Percentiles rank a stretch among this genome's conserved stretches.
Evolutionary conservation across 2,113 vertebrate genomes (phyloP).

Genomic region (Cyphomyrus plagiostoma): DNA sequence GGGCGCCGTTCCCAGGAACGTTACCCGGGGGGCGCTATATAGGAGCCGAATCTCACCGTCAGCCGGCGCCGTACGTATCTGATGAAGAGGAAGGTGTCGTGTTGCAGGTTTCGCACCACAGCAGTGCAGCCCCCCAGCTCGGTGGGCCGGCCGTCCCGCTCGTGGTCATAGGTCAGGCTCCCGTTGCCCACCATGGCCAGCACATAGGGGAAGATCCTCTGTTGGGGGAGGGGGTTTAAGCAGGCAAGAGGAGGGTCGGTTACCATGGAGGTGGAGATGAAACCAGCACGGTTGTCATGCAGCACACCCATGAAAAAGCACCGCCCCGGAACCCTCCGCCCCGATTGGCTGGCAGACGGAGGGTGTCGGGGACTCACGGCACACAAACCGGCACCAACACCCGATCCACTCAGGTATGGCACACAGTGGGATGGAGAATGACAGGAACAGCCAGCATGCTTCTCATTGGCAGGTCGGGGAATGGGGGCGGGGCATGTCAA

Average conservation of each 20-base stretch:
- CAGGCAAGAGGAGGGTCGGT: not conserved
- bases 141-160: conserved; percentile 79
- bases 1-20: not conserved
- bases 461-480: not conserved
- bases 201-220: conserved; percentile 88
- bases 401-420: not conserved
- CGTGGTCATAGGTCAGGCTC: conserved; percentile 82
- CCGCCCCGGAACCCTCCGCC: not conserved
- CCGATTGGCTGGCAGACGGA: not conserved
- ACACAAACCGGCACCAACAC: not conserved
- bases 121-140: conserved; percentile 89
- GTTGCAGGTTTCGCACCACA: conserved; percentile 87
- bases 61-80: conserved; percentile 87
- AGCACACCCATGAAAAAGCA: not conserved
- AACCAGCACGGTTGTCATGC: not conserved
- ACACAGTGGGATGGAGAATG: not conserved
- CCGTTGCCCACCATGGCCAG: conserved; percentile 94
- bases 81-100: conserved; percentile 92
- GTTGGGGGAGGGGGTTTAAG: conserved; percentile 2
- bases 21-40: conserved; percentile 34
- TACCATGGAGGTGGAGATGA: not conserved
- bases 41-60: conserved; percentile 67
- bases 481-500: conserved; percentile 6
- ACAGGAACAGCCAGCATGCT: conserved; percentile 8
- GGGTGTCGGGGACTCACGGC: not conserved